These are phyloP conservation scores for Sitta europaea DNA, from an alignment of 2,113 vertebrate species.

Conservation along the genomic window DNA sequence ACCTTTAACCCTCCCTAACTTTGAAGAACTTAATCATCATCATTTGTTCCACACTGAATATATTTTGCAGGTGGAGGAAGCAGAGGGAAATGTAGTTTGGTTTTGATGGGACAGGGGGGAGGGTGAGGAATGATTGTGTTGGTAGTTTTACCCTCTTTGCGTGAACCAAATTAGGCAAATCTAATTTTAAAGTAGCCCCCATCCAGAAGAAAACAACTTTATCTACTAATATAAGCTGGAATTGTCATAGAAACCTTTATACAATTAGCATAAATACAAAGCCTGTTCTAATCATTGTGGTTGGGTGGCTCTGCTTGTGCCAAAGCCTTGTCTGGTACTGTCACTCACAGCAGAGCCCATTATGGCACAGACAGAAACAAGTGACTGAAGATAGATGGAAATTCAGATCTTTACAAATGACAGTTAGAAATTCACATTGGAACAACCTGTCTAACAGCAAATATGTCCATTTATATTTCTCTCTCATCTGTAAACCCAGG, in stretches of 20 bases:
- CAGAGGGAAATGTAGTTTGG: constrained; percentile 35
- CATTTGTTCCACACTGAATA: constrained; percentile 38
- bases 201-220: not conserved
- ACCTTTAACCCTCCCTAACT: constrained; percentile 72
- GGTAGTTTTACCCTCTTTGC: not conserved
- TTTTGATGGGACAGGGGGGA: not conserved
- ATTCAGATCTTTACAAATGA: not conserved
- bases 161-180: not conserved
- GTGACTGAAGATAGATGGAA: not conserved
- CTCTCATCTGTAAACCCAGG: not conserved
- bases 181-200: not conserved
- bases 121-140: not conserved
- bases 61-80: constrained; percentile 51
- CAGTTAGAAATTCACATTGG: not conserved
- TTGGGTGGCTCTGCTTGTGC: not conserved
- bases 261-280: not conserved
- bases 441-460: not conserved
- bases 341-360: not conserved
- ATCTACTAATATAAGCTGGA: not conserved
- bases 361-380: not conserved
- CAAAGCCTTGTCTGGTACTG: not conserved
- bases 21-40: constrained; percentile 58
- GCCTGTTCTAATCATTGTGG: not conserved
- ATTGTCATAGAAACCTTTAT: not conserved
- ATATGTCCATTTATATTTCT: not conserved